A percentile compares a stretch with the other conserved stretches of the same genome.
Conservation (phyloP, 2,888 invertebrate species). For the Cosmia pyralina region DNA sequence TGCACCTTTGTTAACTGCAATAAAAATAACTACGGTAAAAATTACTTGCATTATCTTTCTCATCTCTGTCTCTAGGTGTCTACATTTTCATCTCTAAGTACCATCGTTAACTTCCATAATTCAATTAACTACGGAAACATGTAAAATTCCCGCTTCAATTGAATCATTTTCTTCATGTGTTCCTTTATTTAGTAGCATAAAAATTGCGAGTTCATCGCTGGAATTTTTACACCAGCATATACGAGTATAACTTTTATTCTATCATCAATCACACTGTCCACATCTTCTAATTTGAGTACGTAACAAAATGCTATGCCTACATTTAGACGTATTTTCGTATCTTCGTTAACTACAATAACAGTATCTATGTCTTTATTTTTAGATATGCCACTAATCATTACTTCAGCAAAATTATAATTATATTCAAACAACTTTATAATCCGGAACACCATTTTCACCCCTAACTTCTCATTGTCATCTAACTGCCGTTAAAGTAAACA, state of each 20-base stretch:
- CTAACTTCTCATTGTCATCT: no score
- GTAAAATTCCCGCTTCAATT: background rate
- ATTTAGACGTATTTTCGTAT: no score
- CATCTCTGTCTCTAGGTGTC: background rate
- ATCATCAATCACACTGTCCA: background rate
- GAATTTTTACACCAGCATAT: slow-evolving; percentile 65
- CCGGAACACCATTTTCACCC: no score
- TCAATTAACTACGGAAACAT: background rate
- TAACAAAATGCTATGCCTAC: background rate
- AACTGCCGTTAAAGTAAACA: background rate
- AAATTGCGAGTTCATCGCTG: slow-evolving; percentile 65
- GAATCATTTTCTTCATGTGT: slow-evolving; percentile 35
- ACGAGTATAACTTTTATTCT: background rate
- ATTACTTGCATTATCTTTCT: background rate
- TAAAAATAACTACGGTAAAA: background rate
- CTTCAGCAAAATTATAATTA: no score
- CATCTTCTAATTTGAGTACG: background rate
- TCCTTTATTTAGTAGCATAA: slow-evolving; percentile 54
- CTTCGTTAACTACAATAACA: background rate
- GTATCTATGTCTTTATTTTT: background rate
- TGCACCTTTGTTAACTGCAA: background rate
- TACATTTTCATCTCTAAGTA: background rate
- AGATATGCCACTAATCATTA: no score
- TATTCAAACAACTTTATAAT: no score
- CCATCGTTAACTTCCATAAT: no score